These are phyloP conservation scores for Heliconius sara DNA, from an alignment of 2,888 invertebrate species.

Conservation along the genomic window DNA sequence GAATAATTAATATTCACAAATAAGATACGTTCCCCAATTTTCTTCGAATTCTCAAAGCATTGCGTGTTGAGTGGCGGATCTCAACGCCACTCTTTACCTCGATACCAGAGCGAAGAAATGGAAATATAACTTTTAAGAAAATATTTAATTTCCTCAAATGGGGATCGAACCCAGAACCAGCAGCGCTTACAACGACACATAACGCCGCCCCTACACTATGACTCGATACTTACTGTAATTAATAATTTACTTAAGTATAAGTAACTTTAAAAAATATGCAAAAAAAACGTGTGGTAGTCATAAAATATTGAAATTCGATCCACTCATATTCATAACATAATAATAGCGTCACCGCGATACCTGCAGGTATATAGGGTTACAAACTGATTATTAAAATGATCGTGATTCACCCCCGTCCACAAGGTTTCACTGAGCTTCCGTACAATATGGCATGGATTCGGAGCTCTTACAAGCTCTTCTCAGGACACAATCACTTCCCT, in stretches of 20 bases:
- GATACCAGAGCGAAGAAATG: too few species aligned
- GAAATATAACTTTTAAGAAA: too few species aligned
- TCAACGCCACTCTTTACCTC: too few species aligned
- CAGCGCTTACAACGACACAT: too few species aligned
- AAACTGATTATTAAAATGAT: constrained; percentile 57
- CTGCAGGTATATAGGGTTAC: constrained; percentile 44
- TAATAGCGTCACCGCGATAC: constrained; percentile 46
- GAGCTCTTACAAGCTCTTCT: constrained; percentile 76
- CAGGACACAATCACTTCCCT: constrained; percentile 59
- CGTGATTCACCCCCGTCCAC: constrained; percentile 64
- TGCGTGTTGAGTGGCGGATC: too few species aligned
- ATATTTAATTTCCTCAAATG: too few species aligned
- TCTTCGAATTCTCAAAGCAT: too few species aligned
- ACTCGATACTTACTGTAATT: not conserved
- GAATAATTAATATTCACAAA: too few species aligned
- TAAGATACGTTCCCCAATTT: too few species aligned
- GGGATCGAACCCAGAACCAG: too few species aligned
- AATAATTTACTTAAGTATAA: not conserved
- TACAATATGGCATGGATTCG: constrained; percentile 69
- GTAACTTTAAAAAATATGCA: constrained; percentile 15
- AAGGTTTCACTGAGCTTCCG: constrained; percentile 62
- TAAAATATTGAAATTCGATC: constrained; percentile 42
- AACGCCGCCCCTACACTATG: too few species aligned
- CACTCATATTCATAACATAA: constrained; percentile 45
- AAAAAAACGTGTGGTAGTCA: constrained; percentile 9